Percentiles rank a stretch among this genome's conserved stretches.
Evolutionary conservation across 1,140 invertebrate species (phyloP).

Genomic region (Drosophila mauritiana): DNA sequence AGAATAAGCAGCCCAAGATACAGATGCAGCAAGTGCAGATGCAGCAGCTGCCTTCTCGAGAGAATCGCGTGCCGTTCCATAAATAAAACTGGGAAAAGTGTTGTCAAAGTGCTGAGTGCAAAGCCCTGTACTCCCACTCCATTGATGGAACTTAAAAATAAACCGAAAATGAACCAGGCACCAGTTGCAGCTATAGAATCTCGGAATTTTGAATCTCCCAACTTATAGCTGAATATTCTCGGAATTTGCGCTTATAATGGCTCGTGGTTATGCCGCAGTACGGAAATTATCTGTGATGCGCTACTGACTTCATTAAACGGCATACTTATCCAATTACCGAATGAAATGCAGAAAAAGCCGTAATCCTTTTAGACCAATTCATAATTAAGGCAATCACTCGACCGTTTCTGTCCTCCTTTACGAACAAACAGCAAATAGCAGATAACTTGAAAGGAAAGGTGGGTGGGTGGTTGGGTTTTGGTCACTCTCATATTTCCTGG

Average conservation of each 20-base stretch:
- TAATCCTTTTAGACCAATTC: conserved; percentile 32
- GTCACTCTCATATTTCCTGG: conserved; percentile 53
- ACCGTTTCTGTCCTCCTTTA: background rate
- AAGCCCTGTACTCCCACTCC: conserved; percentile 20
- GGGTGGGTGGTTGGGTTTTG: background rate
- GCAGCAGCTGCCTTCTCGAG: conserved; percentile 39
- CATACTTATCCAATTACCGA: conserved; percentile 35
- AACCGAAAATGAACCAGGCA: conserved; percentile 20
- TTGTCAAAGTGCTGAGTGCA: conserved; percentile 49
- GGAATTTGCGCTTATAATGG: conserved; percentile 8
- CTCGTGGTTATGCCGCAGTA: background rate
- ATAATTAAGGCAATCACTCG: conserved; percentile 43
- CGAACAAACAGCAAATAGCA: conserved; percentile 19
- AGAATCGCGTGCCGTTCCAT: conserved; percentile 50
- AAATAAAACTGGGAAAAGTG: conserved; percentile 43
- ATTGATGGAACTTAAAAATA: conserved; percentile 51
- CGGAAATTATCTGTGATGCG: background rate
- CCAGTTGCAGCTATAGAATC: conserved; percentile 20
- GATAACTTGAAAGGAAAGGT: conserved; percentile 9
- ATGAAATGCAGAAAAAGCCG: conserved; percentile 19
- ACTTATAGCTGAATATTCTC: conserved; percentile 7
- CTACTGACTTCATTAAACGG: conserved; percentile 9
- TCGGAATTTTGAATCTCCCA: conserved; percentile 33
- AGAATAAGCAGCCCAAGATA: background rate
- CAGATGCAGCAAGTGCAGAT: conserved; percentile 37